Base-by-base conservation (phyloP, 1,140 invertebrate genomes). In the Drosophila oshimai region DNA sequence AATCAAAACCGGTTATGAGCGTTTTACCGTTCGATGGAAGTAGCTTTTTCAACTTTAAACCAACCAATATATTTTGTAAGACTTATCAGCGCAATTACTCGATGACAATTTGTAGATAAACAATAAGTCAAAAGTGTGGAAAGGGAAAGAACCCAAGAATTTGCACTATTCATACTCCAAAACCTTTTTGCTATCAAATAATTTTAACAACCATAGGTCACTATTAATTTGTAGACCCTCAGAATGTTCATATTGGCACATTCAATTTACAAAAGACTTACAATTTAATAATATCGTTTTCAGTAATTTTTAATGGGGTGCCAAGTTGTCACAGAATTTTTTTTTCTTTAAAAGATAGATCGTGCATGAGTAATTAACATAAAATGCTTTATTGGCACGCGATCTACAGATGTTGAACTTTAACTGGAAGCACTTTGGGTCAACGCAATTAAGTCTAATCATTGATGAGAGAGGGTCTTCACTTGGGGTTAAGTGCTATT, bases 391-490 rank as follows among this genome's bases (percentile, higher is more conserved):
- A 49, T 49, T 47, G 47, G 67, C 68, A 71, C 68, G 42, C 68
- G 70, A 51, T 74, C 55, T 42, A 41, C 44, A 64, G 39, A 36
- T 50, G 36, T 34, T 54, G 46, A 57, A 58, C 54, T 72, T 71
- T 62, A 54, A 60, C 36, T 46, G 28, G 17, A 2, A 42, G 39
- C 37, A 47, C 46, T 79, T 62, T 33, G 26, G 41, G 31, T 39
- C 49, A 29, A 33, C 41, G 41, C 72, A 84, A 84, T 80, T 73
- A 68, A 64, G 53, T 29, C 47, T 64, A 72, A 84, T 84, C 74
- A 78, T 41, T 68, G 45, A 45, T 55, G 44, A 17, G 24, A 50
- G 61, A 36, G 47, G 68, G 68, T 51, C 50, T 15, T 31, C n/a
- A 17, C 17, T 39, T 17, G 75, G 34, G 75, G 71, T 72, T 60